These are phyloP conservation scores for Catharus minimus DNA, from an alignment of 2,113 vertebrate species.

Conservation along the genomic window DNA sequence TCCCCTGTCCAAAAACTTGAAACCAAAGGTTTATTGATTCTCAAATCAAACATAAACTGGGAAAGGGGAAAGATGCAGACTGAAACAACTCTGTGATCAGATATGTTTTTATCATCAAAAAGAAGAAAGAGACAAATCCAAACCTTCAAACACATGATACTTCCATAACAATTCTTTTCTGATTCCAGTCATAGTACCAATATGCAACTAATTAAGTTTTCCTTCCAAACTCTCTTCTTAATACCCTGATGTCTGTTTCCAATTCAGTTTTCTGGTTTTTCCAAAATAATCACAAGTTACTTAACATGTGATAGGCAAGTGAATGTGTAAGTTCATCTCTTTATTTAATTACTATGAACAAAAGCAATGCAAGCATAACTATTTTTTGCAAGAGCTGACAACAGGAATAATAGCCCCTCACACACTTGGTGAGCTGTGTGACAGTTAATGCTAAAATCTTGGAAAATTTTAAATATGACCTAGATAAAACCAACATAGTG, in stretches of 20 bases:
- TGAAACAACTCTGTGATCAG: background rate
- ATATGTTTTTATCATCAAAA: background rate
- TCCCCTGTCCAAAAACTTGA: background rate
- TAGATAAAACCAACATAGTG: background rate
- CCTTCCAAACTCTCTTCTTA: background rate
- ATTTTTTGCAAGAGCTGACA: background rate
- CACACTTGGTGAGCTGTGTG: background rate
- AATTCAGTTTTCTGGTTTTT: background rate
- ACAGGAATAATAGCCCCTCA: background rate
- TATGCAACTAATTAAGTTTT: background rate
- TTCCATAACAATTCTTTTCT: background rate
- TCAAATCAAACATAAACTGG: background rate
- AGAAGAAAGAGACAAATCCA: background rate
- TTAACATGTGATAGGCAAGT: background rate
- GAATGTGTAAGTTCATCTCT: background rate
- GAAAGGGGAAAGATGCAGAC: background rate
- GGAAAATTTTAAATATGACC: background rate
- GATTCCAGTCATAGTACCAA: background rate
- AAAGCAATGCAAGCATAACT: background rate
- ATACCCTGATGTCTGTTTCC: background rate
- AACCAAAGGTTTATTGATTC: background rate
- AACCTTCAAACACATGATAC: background rate
- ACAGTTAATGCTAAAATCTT: background rate
- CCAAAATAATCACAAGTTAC: background rate
- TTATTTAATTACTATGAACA: background rate